These are phyloP conservation scores for Toxotes chatareus DNA, from an alignment of 2,113 vertebrate genomes.

Conservation along the genomic window DNA sequence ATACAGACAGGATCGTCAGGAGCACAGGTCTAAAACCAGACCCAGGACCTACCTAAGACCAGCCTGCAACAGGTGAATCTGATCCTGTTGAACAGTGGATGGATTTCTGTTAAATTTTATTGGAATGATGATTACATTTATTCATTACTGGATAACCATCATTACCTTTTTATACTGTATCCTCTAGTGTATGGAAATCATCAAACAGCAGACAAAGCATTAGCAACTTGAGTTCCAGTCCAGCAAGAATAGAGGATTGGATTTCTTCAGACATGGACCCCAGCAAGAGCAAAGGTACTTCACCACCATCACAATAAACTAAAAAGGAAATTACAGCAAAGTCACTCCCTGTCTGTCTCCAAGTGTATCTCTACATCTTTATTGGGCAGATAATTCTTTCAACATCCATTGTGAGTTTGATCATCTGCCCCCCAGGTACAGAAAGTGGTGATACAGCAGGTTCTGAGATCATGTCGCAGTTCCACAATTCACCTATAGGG, in stretches of 20 bases:
- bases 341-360: too few relatives aligned
- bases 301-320: not conserved
- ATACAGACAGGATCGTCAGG: slow-evolving; percentile 62
- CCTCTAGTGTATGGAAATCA: slow-evolving; percentile 44
- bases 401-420: not conserved
- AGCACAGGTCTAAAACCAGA: slow-evolving; percentile 55
- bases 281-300: slow-evolving; percentile 75
- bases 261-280: slow-evolving; percentile 81
- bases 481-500: slow-evolving; percentile 37
- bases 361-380: not conserved
- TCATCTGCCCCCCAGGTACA: slow-evolving; percentile 40
- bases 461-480: slow-evolving; percentile 48
- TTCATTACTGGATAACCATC: not conserved
- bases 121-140: not conserved
- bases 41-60: slow-evolving; percentile 45
- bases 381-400: not conserved
- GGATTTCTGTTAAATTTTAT: not conserved
- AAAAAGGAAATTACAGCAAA: too few relatives aligned
- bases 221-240: slow-evolving; percentile 38
- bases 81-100: not conserved
- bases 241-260: slow-evolving; percentile 77
- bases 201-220: slow-evolving; percentile 36
- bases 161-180: not conserved
- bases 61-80: slow-evolving; percentile 62
- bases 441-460: slow-evolving; percentile 49